Conservation (phyloP, 2,888 invertebrate genomes). For the Ceraclea dissimilis region DNA sequence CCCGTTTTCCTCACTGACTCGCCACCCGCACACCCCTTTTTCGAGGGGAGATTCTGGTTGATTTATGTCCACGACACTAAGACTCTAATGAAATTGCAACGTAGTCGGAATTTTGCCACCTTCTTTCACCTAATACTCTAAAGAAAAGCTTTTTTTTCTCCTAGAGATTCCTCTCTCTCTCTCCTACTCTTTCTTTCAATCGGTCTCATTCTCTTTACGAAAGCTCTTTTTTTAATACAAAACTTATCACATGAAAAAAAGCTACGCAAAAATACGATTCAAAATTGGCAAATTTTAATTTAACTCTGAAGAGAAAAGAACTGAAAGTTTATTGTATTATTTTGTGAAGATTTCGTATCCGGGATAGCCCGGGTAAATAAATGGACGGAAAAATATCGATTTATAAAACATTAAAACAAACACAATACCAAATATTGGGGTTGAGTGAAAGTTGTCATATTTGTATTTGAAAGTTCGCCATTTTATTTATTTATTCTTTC, state of each 20-base stretch:
- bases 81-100: slow-evolving; percentile 27
- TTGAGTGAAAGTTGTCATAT: too few species aligned
- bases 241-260: neutral
- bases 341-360: too few species aligned
- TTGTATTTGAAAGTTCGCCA: too few species aligned
- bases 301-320: slow-evolving; percentile 4
- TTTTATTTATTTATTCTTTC: too few species aligned
- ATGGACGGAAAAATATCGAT: too few species aligned
- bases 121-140: slow-evolving; percentile 19
- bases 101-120: slow-evolving; percentile 27
- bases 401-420: too few species aligned
- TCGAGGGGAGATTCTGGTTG: slow-evolving; percentile 26
- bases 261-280: slow-evolving; percentile 10
- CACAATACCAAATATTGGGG: too few species aligned
- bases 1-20: neutral
- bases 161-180: slow-evolving; percentile 22
- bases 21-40: slow-evolving; percentile 39
- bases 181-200: slow-evolving; percentile 1
- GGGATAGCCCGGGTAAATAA: too few species aligned
- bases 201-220: too few species aligned
- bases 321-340: neutral
- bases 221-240: too few species aligned
- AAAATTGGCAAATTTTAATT: slow-evolving; percentile 19
- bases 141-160: slow-evolving; percentile 9
- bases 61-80: slow-evolving; percentile 27